phyloP scores from a whole-genome alignment of 2,888 invertebrate species.

The Leptinotarsa haldemani region DNA sequence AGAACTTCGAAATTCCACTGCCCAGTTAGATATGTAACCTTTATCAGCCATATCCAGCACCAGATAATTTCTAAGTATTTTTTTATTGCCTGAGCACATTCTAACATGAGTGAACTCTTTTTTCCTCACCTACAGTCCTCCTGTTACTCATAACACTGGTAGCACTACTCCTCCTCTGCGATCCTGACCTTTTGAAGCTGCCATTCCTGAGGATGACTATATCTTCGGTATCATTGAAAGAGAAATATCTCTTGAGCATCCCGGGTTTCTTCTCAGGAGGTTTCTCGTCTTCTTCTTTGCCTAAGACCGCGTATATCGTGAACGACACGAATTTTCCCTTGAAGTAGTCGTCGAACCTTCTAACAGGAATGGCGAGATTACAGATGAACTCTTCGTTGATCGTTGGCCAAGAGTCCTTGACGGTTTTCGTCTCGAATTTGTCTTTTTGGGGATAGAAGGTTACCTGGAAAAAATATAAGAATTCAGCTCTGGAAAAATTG shows the following conservation, averaged over 20 bases:
- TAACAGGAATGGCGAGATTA: slow-evolving; percentile 69
- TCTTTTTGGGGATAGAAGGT: slow-evolving; percentile 82
- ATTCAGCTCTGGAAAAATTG: neutral
- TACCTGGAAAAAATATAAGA: slow-evolving; percentile 68
- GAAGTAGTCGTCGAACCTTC: slow-evolving; percentile 71
- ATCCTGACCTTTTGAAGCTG: slow-evolving; percentile 45
- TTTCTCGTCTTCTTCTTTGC: slow-evolving; percentile 67
- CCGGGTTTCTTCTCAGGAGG: slow-evolving; percentile 46
- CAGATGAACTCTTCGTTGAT: slow-evolving; percentile 85
- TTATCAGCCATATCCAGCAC: no score
- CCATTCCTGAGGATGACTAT: slow-evolving; percentile 33
- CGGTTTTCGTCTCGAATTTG: slow-evolving; percentile 79
- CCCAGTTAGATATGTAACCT: no score
- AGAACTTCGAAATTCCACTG: no score
- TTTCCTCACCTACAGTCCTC: slow-evolving; percentile 68
- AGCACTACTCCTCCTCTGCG: slow-evolving; percentile 63
- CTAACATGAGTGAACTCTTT: neutral
- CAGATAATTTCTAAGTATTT: no score
- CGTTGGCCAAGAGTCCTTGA: slow-evolving; percentile 82
- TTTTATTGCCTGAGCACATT: no score
- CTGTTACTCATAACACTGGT: slow-evolving; percentile 70
- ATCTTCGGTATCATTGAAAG: slow-evolving; percentile 66
- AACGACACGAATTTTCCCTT: slow-evolving; percentile 76
- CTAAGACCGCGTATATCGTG: slow-evolving; percentile 76
- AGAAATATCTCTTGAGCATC: slow-evolving; percentile 49